phyloP scores from a whole-genome alignment of 2,113 vertebrate genomes.

The Neolamprologus sp. region DNA sequence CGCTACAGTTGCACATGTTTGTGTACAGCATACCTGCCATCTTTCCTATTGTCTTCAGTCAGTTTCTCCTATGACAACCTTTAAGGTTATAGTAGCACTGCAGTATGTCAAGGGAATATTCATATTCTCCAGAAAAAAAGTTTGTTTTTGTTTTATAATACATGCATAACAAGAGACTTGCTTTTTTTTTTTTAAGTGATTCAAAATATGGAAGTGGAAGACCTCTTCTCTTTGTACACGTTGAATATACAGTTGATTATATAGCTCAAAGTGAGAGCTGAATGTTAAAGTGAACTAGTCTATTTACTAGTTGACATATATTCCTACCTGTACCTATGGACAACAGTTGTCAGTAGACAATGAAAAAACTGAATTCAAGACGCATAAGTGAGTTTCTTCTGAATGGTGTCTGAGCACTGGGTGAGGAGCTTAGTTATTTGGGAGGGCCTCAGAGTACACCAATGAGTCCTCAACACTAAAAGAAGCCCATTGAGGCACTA shows the following conservation, averaged over 20 bases:
- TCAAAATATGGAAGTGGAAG: background rate
- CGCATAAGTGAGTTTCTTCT: background rate
- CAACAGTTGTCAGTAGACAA: background rate
- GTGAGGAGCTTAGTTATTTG: background rate
- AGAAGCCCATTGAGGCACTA: background rate
- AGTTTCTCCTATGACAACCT: background rate
- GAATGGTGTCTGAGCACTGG: background rate
- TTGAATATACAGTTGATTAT: background rate
- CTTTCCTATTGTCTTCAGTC: background rate
- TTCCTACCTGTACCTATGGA: background rate
- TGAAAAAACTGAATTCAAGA: background rate
- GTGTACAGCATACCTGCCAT: background rate
- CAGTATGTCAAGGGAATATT: background rate
- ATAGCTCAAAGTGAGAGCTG: background rate
- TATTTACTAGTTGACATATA: background rate
- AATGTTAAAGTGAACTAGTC: background rate
- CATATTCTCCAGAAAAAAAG: background rate
- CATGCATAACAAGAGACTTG: background rate
- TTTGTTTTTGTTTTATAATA: rapidly evolving
- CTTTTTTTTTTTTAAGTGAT: background rate
- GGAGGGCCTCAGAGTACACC: background rate
- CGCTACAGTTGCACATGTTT: background rate
- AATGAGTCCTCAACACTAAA: background rate
- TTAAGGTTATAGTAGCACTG: background rate
- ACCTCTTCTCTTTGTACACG: background rate